Evolutionary conservation across 2,888 invertebrate species (phyloP).

Genomic region (Rhingia campestris): DNA sequence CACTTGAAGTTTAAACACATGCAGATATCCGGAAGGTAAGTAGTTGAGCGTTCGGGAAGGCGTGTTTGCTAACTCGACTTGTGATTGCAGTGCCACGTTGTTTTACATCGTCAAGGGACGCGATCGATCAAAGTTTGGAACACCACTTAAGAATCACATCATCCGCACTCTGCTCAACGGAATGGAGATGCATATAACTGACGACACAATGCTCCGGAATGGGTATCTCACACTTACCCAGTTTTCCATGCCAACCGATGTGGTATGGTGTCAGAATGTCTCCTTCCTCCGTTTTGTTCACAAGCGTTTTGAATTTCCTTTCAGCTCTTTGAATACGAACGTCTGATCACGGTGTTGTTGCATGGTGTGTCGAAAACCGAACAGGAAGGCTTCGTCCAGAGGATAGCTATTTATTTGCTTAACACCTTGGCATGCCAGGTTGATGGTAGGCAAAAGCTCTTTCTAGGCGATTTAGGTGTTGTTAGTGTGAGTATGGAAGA

Average conservation of each 20-base stretch:
- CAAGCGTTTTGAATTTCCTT: constrained; percentile 73
- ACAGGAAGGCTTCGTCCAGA: constrained; percentile 95
- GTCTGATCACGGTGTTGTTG: constrained; percentile 91
- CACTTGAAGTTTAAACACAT: constrained; percentile 94
- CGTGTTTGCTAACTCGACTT: not conserved
- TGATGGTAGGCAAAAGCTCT: constrained; percentile 94
- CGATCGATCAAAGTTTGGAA: constrained; percentile 89
- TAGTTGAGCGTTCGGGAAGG: not conserved
- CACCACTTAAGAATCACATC: constrained; percentile 90
- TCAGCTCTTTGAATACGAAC: constrained; percentile 94
- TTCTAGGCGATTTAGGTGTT: constrained; percentile 95
- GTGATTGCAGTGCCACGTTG: constrained; percentile 90
- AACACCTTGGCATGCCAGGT: constrained; percentile 98
- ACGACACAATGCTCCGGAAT: constrained; percentile 97
- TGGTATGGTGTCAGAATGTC: constrained; percentile 85
- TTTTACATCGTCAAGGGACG: constrained; percentile 97
- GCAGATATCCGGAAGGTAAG: constrained; percentile 94
- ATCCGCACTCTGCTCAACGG: constrained; percentile 93
- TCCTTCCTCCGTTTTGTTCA: not conserved
- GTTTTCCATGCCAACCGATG: constrained; percentile 96
- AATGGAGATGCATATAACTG: constrained; percentile 92
- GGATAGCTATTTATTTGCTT: constrained; percentile 96
- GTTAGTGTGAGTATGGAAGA: constrained; percentile 86
- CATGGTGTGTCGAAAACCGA: constrained; percentile 91
- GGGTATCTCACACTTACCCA: constrained; percentile 97